phyloP scores from a whole-genome alignment of 2,113 vertebrate species.

The Ahaetulla prasina region DNA sequence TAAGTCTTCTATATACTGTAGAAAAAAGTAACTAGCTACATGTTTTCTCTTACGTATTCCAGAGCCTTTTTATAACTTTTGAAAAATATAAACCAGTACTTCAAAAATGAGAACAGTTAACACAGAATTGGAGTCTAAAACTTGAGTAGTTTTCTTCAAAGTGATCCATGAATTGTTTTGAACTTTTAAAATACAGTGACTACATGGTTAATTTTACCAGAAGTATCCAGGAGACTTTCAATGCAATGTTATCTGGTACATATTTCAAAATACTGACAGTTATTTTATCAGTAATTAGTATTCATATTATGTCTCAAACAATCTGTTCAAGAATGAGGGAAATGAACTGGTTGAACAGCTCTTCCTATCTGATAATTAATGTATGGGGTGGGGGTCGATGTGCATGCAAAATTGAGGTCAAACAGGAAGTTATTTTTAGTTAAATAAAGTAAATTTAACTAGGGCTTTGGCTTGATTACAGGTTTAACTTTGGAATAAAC shows the following conservation, averaged over 20 bases:
- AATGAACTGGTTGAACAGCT: slow-evolving; percentile 73
- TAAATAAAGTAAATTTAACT: slow-evolving; percentile 50
- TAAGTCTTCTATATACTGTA: not conserved
- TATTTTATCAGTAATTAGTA: slow-evolving; percentile 79
- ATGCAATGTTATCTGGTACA: slow-evolving; percentile 65
- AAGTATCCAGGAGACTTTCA: slow-evolving; percentile 60
- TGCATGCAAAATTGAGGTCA: slow-evolving; percentile 55
- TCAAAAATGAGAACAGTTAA: slow-evolving; percentile 44
- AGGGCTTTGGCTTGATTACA: slow-evolving; percentile 43
- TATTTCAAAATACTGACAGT: slow-evolving; percentile 76
- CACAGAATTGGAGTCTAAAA: slow-evolving; percentile 58
- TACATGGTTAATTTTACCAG: slow-evolving; percentile 60
- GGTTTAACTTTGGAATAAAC: slow-evolving; percentile 61
- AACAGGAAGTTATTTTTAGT: slow-evolving; percentile 34
- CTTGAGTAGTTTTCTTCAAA: slow-evolving; percentile 61
- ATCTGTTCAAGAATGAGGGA: slow-evolving; percentile 76
- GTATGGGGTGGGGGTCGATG: slow-evolving; percentile 24
- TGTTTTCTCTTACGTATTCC: not conserved
- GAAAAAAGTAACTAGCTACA: not conserved
- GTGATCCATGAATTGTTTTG: slow-evolving; percentile 45
- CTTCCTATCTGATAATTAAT: slow-evolving; percentile 71
- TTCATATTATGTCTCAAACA: slow-evolving; percentile 83
- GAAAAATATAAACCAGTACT: slow-evolving; percentile 45
- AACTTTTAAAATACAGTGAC: slow-evolving; percentile 52
- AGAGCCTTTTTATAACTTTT: not conserved